Evolutionary conservation across 2,797 vertebrate genomes (phyloP).

Genomic region (Melanotaenia parkinsoni): DNA sequence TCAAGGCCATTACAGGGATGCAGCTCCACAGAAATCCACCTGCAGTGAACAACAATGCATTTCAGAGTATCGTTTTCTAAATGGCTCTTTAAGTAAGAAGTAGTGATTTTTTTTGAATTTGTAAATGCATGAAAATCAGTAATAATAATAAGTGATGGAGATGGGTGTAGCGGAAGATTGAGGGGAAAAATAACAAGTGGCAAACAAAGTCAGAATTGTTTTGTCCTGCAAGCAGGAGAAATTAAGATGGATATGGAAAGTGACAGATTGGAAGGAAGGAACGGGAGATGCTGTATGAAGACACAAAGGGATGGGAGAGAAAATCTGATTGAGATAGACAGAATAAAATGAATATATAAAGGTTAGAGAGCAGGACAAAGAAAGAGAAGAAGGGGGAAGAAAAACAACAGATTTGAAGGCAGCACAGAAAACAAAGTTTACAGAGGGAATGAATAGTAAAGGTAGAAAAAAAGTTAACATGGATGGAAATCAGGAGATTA

Average conservation of each 20-base stretch:
- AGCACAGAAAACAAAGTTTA: no score
- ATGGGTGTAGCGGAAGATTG: background rate
- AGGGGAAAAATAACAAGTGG: slow-evolving; percentile 4
- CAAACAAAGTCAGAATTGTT: background rate
- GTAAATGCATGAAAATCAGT: background rate
- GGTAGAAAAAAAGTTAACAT: background rate
- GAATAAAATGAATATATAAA: slow-evolving; percentile 16
- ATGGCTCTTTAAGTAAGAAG: background rate
- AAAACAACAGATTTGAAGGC: background rate
- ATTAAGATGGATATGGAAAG: slow-evolving; percentile 27
- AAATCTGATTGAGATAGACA: background rate
- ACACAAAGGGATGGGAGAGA: background rate
- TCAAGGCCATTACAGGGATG: background rate
- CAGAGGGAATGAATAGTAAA: background rate
- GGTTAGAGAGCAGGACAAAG: background rate
- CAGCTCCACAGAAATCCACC: background rate
- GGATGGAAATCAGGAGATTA: background rate
- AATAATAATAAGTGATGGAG: background rate
- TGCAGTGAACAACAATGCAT: background rate
- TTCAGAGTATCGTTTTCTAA: background rate
- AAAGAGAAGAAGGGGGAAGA: background rate
- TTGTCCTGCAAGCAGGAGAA: background rate
- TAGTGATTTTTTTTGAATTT: background rate
- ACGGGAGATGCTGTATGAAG: background rate
- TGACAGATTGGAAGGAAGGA: slow-evolving; percentile 17